Base-by-base conservation (phyloP, 53 echinoderm and acorn worm genomes). In the Patiria pectinifera region DNA sequence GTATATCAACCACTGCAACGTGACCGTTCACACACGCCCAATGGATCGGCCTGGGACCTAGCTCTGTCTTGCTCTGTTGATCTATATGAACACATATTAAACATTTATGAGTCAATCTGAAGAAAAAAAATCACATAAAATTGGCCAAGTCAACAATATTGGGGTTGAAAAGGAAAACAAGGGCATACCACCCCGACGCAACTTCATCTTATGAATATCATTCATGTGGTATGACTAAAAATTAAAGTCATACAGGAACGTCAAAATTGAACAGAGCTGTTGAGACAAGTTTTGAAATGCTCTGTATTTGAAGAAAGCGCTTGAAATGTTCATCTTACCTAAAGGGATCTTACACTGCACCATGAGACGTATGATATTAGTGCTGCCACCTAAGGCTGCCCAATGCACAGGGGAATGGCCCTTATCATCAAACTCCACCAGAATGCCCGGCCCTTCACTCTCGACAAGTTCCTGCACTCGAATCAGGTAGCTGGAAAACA, bases 1-100 rank as follows among this genome's bases (percentile, higher is more conserved):
- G 85, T 23, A 99, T 96, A 85, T 99, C 99, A 69, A 95, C 96
- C 22, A 99, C 96, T 21, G 99, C 96, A 86, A 97, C 94, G 86
- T 99, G 97, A 58, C 99, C 99, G 71, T 99, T 99, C 18, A 99
- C 99, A 87, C 97, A 97, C 2, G 97, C 99, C 99, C 99, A 99
- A 92, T 99, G 99, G 85, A 99, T 95, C 14, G 99, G 99, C 62
- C 97, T 94, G 10, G 99, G 97, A 45, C 97, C 97, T 13, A 96
- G 85, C 62, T 99, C 99, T 80, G 97, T 97, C 81, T 95, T 97
- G 78, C 99, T 99, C 77, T 97, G 97, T 13, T 87, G 47, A 92
- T 99, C 97, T 99, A 95, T 16, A 71, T 61, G 78, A 35, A 35
- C 11, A 26, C 25, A 76, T 21, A 87, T 60, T 22, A 63, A 11